These are phyloP conservation scores for Criorhina ranunculi DNA, from an alignment of 2,888 invertebrate species.

Conservation along the genomic window DNA sequence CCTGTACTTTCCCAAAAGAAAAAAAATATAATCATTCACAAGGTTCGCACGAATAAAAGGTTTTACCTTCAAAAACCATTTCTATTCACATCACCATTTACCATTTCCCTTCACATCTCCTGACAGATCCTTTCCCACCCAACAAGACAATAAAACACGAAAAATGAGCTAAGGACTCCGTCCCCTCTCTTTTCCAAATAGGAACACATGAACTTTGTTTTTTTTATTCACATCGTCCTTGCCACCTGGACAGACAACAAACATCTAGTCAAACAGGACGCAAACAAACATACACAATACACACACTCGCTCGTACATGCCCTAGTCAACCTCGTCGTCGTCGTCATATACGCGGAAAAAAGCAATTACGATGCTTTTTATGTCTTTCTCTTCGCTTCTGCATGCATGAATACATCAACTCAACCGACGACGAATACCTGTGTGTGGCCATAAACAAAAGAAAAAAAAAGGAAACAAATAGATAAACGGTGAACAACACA, in stretches of 20 bases:
- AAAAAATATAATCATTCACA: slow-evolving; percentile 2
- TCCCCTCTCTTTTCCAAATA: background rate
- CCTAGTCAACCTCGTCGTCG: slow-evolving; percentile 13
- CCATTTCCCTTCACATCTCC: background rate
- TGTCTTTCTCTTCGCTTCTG: slow-evolving; percentile 17
- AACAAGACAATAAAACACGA: background rate
- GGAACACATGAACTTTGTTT: slow-evolving; percentile 32
- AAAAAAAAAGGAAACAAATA: slow-evolving; percentile 10
- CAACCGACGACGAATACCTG: slow-evolving; percentile 11
- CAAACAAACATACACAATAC: slow-evolving; percentile 1
- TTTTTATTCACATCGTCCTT: slow-evolving; percentile 47
- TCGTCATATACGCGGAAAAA: slow-evolving; percentile 35
- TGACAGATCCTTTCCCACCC: background rate
- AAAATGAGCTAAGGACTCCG: background rate
- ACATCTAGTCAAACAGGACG: slow-evolving; percentile 42
- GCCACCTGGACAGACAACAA: slow-evolving; percentile 56
- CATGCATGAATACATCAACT: slow-evolving; percentile 37
- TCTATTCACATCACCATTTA: background rate
- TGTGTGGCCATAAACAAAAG: background rate
- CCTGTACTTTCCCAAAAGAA: background rate
- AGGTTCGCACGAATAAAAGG: background rate
- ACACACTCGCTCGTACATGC: slow-evolving; percentile 5
- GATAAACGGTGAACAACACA: slow-evolving; percentile 23
- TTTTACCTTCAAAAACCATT: background rate
- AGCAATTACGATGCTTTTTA: slow-evolving; percentile 44